Conservation (phyloP, 2,888 invertebrate genomes). For the Dasysyrphus tricinctus region DNA sequence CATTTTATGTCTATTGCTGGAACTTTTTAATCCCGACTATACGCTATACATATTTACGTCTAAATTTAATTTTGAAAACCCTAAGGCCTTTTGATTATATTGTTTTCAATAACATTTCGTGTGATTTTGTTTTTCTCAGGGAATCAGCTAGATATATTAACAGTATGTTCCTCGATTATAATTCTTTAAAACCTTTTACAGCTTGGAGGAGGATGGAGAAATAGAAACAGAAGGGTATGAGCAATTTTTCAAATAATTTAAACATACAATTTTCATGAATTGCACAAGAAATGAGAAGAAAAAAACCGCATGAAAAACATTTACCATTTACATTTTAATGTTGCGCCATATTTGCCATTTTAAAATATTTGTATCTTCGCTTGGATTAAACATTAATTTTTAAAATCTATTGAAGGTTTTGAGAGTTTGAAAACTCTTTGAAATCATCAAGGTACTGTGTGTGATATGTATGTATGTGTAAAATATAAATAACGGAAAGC, state of each 20-base stretch:
- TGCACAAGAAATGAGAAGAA: constrained; percentile 13
- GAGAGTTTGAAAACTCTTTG: background rate
- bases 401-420: background rate
- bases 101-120: background rate
- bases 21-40: no score
- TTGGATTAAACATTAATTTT: background rate
- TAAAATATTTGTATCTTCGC: background rate
- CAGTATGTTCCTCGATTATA: background rate
- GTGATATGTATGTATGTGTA: constrained; percentile 4
- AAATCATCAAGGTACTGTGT: constrained; percentile 7
- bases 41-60: no score
- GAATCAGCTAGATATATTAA: background rate
- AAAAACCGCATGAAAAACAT: constrained; percentile 8
- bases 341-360: constrained; percentile 12
- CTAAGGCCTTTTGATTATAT: no score
- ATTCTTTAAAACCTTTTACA: constrained; percentile 12
- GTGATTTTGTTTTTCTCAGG: background rate
- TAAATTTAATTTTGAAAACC: no score
- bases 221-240: background rate
- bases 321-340: constrained; percentile 12
- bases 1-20: no score
- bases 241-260: background rate
- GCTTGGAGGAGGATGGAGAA: background rate
- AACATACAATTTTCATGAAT: background rate
- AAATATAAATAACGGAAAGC: constrained; percentile 18